Conservation (phyloP, 1,140 invertebrate species). For the Hycleus cichorii region DNA sequence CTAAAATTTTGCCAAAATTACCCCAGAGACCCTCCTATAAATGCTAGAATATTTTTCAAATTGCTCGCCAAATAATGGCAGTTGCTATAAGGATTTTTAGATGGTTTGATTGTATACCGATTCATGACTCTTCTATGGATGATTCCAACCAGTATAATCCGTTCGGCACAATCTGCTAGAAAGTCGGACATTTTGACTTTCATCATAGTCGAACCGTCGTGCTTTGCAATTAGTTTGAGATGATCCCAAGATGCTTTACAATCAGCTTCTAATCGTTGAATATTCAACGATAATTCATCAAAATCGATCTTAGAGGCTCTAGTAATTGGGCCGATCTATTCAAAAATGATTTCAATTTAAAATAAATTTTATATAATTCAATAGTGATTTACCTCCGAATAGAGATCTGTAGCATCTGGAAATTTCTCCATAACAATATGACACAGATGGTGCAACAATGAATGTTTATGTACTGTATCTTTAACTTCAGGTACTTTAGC, state of each 20-base stretch:
- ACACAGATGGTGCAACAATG: slow-evolving; percentile 93
- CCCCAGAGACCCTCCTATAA: no score
- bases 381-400: slow-evolving; percentile 74
- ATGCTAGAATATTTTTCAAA: no score
- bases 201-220: slow-evolving; percentile 83
- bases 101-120: slow-evolving; percentile 49
- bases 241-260: slow-evolving; percentile 98
- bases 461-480: slow-evolving; percentile 98
- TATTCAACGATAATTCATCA: slow-evolving; percentile 77
- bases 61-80: not conserved
- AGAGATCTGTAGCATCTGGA: slow-evolving; percentile 90
- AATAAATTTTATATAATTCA: no score
- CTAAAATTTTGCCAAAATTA: no score
- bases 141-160: slow-evolving; percentile 89
- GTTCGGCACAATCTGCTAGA: slow-evolving; percentile 90
- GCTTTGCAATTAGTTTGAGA: slow-evolving; percentile 91
- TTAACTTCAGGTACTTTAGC: slow-evolving; percentile 98
- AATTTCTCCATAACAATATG: slow-evolving; percentile 96
- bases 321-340: slow-evolving; percentile 80
- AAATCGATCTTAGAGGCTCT: slow-evolving; percentile 91
- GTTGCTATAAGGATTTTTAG: not conserved
- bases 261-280: slow-evolving; percentile 84
- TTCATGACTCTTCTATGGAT: slow-evolving; percentile 88
- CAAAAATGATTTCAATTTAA: slow-evolving; percentile 12
- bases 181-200: slow-evolving; percentile 95